Base-by-base conservation (phyloP, 2,797 vertebrate genomes). In the Poeciliopsis turneri region DNA sequence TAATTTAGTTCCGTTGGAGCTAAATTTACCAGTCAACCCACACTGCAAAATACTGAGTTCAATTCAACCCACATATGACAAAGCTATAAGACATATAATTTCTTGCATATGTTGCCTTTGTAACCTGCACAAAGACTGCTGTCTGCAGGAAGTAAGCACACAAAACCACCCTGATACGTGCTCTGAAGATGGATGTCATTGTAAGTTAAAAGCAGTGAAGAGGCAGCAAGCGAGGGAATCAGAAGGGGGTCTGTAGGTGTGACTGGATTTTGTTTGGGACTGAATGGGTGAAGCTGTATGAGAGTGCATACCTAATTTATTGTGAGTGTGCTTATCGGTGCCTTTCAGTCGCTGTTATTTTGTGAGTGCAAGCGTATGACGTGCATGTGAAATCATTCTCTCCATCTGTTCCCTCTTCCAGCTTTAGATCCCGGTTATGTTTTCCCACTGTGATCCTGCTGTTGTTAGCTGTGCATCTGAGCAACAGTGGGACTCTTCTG, bases 401-500 rank as follows among this genome's bases (percentile, higher is more conserved):
- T 88, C 90, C 92, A 93, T 93, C 91, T 93, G 92, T 87, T 92
- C 82, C 74, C 53, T 45, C 80, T 91, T 92, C 84, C 90, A 91
- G 89, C 80, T 89, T 89, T 84, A 92, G 87, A 90, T 87, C 75
- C 84, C 79, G 73, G 84, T 84, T 91, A 74, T 83, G 86, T 84
- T 89, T 88, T 86, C 92, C 87, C 81, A 87, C 92, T 92, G 92
- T 91, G 88, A 90, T 90, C 88, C 87, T 93, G 92, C 89, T 92
- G 90, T 83, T 92, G 90, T 90, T 87, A 86, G 84, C 79, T 82
- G 81, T 78, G 78, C 84, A 86, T 79, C 86, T 84, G 74, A 89
- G 83, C 77, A 87, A 43, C 68, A 77, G 70, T 78, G 74, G 61
- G 76, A 87, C 74, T 80, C 69, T 78, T 78, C 51, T 64, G 39